phyloP scores from a whole-genome alignment of 2,888 invertebrate genomes.

The Troilus luridus region DNA sequence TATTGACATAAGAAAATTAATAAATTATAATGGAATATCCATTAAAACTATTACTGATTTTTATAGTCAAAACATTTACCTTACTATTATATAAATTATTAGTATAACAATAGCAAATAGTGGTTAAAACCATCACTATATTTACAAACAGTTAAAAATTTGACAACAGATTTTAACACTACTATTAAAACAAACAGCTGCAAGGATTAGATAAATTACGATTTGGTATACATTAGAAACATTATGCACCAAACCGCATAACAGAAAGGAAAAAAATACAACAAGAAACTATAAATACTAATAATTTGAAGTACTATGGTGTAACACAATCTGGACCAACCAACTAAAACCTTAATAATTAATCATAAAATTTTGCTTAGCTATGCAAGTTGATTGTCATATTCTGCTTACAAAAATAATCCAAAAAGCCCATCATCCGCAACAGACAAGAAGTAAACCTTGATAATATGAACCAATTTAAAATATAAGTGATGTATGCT shows the following conservation, averaged over 20 bases:
- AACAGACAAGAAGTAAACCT: background rate
- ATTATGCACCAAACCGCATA: background rate
- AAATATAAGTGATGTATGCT: background rate
- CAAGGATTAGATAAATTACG: background rate
- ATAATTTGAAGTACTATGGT: background rate
- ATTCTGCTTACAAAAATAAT: background rate
- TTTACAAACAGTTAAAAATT: background rate
- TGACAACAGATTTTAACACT: background rate
- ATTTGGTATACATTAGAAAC: background rate
- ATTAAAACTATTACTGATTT: background rate
- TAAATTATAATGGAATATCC: background rate
- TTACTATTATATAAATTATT: background rate
- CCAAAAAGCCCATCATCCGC: background rate
- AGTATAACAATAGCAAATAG: background rate
- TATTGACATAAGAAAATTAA: background rate
- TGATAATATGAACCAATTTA: background rate
- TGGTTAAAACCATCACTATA: background rate
- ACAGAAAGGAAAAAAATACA: background rate
- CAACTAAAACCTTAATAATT: background rate
- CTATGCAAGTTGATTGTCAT: background rate
- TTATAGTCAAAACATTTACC: background rate
- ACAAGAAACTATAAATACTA: background rate
- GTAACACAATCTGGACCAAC: background rate
- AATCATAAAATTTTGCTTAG: background rate
- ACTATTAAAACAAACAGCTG: background rate